Conservation (phyloP, 2,113 vertebrate genomes). For the Empidonax alnorum region DNA sequence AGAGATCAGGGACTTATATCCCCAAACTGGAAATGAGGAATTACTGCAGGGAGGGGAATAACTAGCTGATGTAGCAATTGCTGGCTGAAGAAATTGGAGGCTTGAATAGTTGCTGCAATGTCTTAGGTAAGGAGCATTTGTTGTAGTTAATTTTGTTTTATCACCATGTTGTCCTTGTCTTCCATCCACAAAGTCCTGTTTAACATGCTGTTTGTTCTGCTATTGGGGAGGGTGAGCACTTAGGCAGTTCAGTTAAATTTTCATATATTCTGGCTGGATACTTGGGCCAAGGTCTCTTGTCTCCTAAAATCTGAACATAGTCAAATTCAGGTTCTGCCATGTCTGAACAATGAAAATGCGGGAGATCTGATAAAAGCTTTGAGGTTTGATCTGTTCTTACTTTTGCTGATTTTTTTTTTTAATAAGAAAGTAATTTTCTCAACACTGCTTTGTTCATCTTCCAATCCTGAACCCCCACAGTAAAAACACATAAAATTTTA, state of each 20-base stretch:
- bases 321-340: not conserved
- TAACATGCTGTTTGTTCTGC: not conserved
- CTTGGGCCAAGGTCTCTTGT: not conserved
- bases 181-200: not conserved
- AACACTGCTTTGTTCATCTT: conserved; percentile 25
- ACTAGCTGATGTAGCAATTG: not conserved
- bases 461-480: not conserved
- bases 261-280: not conserved
- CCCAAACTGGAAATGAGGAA: not conserved
- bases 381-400: not conserved
- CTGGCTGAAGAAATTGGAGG: not conserved
- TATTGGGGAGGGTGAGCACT: not conserved
- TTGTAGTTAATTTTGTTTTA: not conserved
- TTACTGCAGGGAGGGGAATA: not conserved
- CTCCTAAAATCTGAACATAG: not conserved
- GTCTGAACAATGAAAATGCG: not conserved
- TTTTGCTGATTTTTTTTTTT: not conserved
- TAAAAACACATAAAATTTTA: conserved; percentile 22
- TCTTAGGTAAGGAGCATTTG: not conserved
- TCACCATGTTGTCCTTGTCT: not conserved
- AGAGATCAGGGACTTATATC: not conserved
- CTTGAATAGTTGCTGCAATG: not conserved
- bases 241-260: not conserved
- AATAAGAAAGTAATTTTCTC: not conserved
- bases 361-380: not conserved